phyloP scores from a whole-genome alignment of 2,888 invertebrate genomes.

The Abrostola tripartita region DNA sequence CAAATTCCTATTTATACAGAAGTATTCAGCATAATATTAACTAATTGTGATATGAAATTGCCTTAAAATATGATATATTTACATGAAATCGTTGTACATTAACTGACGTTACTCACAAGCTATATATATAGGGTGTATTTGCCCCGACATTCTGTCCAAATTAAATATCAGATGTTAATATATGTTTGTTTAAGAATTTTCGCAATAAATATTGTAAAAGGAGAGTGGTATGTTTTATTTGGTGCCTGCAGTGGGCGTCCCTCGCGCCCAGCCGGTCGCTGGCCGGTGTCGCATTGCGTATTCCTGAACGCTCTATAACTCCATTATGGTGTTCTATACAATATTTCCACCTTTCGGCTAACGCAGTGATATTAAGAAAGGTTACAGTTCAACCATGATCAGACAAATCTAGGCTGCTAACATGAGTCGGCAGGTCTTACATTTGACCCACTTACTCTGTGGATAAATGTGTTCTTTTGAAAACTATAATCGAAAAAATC shows the following conservation, averaged over 20 bases:
- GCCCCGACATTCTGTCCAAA: slow-evolving; percentile 58
- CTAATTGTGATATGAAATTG: slow-evolving; percentile 81
- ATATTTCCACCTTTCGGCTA: slow-evolving; percentile 41
- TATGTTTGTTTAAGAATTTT: slow-evolving; percentile 71
- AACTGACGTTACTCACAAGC: slow-evolving; percentile 47
- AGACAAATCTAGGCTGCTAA: not conserved
- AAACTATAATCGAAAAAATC: no score
- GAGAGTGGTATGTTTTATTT: slow-evolving; percentile 41
- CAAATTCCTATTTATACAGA: slow-evolving; percentile 54
- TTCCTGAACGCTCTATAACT: slow-evolving; percentile 18
- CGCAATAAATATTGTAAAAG: slow-evolving; percentile 69
- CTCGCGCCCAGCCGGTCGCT: not conserved
- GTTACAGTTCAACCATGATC: slow-evolving; percentile 30
- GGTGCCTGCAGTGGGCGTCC: not conserved
- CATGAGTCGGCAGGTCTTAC: not conserved
- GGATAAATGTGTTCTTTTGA: not conserved
- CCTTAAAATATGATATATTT: slow-evolving; percentile 66
- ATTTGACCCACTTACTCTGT: not conserved
- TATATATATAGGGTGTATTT: slow-evolving; percentile 63
- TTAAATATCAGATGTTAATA: slow-evolving; percentile 71
- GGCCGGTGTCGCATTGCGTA: slow-evolving; percentile 54
- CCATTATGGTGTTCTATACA: slow-evolving; percentile 16
- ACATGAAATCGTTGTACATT: slow-evolving; percentile 37
- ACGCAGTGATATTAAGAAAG: slow-evolving; percentile 44
- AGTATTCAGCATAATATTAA: slow-evolving; percentile 53